Evolutionary conservation across 1,140 invertebrate genomes (phyloP).

Genomic region (Pseudomyrmex flavicornis): DNA sequence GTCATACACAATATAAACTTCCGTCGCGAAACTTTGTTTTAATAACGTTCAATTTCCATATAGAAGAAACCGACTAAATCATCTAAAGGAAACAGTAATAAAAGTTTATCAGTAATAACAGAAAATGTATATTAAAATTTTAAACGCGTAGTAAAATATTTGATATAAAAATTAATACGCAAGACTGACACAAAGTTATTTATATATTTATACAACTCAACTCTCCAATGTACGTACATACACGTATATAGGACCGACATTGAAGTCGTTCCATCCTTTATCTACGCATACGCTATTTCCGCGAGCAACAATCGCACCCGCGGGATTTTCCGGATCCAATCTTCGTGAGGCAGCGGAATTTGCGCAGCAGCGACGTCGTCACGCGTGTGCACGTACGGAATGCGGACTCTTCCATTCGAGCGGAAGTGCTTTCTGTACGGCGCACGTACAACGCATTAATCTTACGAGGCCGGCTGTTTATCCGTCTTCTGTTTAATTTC

Average conservation of each 20-base stretch:
- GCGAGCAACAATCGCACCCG: background rate
- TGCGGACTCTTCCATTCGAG: constrained; percentile 35
- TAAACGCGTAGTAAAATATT: too few species aligned
- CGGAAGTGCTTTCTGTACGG: constrained; percentile 24
- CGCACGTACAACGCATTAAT: constrained; percentile 77
- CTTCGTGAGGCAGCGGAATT: constrained; percentile 21
- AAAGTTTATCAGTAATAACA: too few species aligned
- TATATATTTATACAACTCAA: too few species aligned
- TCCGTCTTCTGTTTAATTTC: constrained; percentile 84
- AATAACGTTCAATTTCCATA: too few species aligned
- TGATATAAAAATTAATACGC: too few species aligned
- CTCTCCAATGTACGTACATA: background rate
- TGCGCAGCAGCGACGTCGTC: constrained; percentile 5
- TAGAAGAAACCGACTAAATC: too few species aligned
- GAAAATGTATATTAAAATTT: too few species aligned
- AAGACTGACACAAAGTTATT: too few species aligned
- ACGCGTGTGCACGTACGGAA: constrained; percentile 14
- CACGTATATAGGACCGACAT: background rate
- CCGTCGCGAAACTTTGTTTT: too few species aligned
- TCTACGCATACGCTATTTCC: background rate
- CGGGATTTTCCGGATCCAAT: constrained; percentile 49
- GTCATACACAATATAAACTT: too few species aligned
- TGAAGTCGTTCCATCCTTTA: background rate
- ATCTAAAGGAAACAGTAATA: too few species aligned
- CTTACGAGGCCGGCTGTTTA: constrained; percentile 76